These are phyloP conservation scores for Illadopsis cleaveri DNA, from an alignment of 2,113 vertebrate genomes.

Conservation along the genomic window DNA sequence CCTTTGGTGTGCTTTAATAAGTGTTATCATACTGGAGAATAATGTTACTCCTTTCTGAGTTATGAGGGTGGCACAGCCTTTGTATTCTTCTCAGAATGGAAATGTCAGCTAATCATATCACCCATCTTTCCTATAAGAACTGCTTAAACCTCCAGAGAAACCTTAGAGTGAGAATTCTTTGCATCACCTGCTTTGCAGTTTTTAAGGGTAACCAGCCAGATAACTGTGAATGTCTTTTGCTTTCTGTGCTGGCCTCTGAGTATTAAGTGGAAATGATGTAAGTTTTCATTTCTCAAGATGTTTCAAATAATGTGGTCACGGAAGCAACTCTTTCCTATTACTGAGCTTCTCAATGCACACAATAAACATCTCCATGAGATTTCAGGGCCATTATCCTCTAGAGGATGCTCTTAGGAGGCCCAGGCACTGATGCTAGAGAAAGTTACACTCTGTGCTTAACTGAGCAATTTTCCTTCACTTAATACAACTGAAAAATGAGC, in stretches of 20 bases:
- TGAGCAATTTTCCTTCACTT: not conserved
- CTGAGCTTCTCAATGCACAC: not conserved
- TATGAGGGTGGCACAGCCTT: not conserved
- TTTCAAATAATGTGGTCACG: not conserved
- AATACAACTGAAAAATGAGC: not conserved
- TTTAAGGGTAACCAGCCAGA: not conserved
- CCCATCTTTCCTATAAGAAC: not conserved
- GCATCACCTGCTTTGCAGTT: not conserved
- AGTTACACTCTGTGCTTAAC: not conserved
- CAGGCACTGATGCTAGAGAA: not conserved
- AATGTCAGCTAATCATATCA: not conserved
- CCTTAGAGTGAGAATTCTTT: not conserved
- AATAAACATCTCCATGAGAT: not conserved
- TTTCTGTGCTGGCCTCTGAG: not conserved
- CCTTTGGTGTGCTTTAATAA: not conserved
- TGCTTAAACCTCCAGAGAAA: not conserved
- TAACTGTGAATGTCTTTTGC: not conserved
- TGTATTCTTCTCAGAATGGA: not conserved
- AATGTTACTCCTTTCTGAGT: not conserved
- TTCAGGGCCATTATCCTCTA: not conserved
- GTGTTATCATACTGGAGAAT: not conserved
- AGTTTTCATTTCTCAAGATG: not conserved
- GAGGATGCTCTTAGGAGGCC: not conserved
- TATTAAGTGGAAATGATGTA: not conserved
- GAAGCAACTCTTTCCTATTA: not conserved